Evolutionary conservation across 2,888 invertebrate species (phyloP).

Genomic region (Ophioninae sp.): DNA sequence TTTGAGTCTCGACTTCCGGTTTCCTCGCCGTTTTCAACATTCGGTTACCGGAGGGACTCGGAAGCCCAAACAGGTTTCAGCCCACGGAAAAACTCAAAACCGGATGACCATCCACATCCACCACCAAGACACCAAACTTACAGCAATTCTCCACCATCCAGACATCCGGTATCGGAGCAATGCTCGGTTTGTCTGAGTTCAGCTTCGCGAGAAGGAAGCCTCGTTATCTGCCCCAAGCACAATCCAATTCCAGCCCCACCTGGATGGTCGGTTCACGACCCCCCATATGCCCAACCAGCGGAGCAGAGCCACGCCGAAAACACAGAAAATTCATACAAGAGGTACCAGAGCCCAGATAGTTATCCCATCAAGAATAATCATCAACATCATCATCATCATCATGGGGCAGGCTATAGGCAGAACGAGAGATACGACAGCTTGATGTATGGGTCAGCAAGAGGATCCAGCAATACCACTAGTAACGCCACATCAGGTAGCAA

Average conservation of each 20-base stretch:
- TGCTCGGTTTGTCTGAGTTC: conserved; percentile 74
- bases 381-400: conserved; percentile 37
- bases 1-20: conserved; percentile 82
- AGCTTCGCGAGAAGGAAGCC: conserved; percentile 68
- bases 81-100: neutral
- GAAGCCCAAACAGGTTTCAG: conserved; percentile 68
- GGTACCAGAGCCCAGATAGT: conserved; percentile 73
- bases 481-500: conserved; percentile 67
- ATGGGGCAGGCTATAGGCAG: conserved; percentile 48
- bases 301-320: conserved; percentile 63
- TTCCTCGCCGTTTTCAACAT: conserved; percentile 82
- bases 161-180: conserved; percentile 64
- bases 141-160: conserved; percentile 56
- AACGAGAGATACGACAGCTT: conserved; percentile 76
- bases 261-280: conserved; percentile 76
- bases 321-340: conserved; percentile 71
- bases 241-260: conserved; percentile 77
- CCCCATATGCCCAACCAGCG: conserved; percentile 63
- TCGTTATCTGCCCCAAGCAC: conserved; percentile 71
- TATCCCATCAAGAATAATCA: conserved; percentile 55
- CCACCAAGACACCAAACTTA: conserved; percentile 58
- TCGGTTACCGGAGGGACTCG: conserved; percentile 80
- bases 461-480: conserved; percentile 65
- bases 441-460: conserved; percentile 70
- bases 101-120: conserved; percentile 50